A percentile compares a stretch with the other conserved stretches of the same genome.
These are phyloP conservation scores for Pithys albifrons DNA, from an alignment of 2,113 vertebrate species.

Conservation along the genomic window DNA sequence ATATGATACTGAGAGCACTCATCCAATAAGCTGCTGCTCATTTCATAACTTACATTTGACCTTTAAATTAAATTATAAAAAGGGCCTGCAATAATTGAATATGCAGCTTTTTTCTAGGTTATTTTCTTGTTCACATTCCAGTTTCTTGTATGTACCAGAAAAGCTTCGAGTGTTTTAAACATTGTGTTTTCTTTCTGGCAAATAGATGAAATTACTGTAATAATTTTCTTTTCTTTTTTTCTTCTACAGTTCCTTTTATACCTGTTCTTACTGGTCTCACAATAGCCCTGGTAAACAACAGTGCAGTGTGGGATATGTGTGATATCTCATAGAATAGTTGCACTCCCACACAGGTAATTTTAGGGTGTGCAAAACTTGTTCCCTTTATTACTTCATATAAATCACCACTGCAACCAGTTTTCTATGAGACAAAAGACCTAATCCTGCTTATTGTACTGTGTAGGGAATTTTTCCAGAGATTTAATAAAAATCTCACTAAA, in stretches of 20 bases:
- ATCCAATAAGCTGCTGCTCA: neutral
- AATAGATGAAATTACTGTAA: slow-evolving; percentile 4
- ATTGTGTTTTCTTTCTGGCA: neutral
- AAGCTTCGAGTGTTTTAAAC: neutral
- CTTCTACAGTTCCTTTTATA: neutral
- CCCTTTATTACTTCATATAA: slow-evolving; percentile 14
- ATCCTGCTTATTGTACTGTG: neutral
- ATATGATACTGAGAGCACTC: neutral
- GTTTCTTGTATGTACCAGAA: neutral
- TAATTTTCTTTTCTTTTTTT: slow-evolving; percentile 23
- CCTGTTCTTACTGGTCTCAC: neutral
- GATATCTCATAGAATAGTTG: neutral
- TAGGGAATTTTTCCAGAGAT: neutral
- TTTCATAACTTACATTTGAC: neutral
- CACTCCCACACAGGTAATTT: slow-evolving; percentile 42
- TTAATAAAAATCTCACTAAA: neutral
- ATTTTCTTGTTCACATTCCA: neutral
- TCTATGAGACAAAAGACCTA: neutral
- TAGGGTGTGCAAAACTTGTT: neutral
- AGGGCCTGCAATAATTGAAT: neutral
- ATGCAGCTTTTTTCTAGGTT: neutral
- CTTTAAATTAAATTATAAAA: neutral
- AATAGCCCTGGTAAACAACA: slow-evolving; percentile 4
- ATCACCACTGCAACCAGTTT: slow-evolving; percentile 7
- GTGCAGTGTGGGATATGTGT: neutral